Percentiles rank a stretch among this genome's conserved stretches.
These are phyloP conservation scores for Campopleginae sp. DNA, from an alignment of 2,888 invertebrate species.

Conservation along the genomic window DNA sequence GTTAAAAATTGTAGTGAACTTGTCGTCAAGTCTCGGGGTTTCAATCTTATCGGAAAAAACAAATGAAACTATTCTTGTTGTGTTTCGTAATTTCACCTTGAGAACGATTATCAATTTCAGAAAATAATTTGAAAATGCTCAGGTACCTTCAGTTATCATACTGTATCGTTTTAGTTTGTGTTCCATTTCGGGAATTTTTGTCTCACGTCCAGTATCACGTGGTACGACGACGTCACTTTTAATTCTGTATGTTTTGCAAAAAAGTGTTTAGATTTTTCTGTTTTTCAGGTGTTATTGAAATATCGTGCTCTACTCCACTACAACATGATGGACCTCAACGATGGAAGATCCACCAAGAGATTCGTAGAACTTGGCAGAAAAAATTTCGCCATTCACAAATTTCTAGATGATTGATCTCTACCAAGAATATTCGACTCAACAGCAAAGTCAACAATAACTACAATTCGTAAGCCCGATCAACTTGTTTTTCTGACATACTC, in stretches of 20 bases:
- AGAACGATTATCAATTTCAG: background rate
- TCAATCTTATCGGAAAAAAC: background rate
- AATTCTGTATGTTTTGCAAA: background rate
- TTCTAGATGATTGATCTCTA: background rate
- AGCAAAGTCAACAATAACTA: background rate
- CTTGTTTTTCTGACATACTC: background rate
- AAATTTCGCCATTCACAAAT: no score
- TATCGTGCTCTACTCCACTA: background rate
- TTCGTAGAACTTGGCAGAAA: background rate
- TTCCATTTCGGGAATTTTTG: background rate
- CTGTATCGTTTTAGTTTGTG: background rate
- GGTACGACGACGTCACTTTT: background rate
- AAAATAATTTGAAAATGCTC: background rate
- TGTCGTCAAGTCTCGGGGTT: background rate
- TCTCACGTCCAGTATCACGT: background rate
- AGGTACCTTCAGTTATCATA: background rate
- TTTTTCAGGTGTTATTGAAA: background rate
- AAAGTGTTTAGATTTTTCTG: background rate
- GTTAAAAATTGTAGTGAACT: background rate
- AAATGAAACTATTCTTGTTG: background rate
- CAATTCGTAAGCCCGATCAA: background rate
- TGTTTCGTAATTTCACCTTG: background rate
- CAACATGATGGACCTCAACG: background rate
- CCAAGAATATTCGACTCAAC: background rate
- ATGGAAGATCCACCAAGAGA: background rate